Evolutionary conservation across 2,797 vertebrate genomes (phyloP).

Genomic region (Cebuella pygmaea): DNA sequence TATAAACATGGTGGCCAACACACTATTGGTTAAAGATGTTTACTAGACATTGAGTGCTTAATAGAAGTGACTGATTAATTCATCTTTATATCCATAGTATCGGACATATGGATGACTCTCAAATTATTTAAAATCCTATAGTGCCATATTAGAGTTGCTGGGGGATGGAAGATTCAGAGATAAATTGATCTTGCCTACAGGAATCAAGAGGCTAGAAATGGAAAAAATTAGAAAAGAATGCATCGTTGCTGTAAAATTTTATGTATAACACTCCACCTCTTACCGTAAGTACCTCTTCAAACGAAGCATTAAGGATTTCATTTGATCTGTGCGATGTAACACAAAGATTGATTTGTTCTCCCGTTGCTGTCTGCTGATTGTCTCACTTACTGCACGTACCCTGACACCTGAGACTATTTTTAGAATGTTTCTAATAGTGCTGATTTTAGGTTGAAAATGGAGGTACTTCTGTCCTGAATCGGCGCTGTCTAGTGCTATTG

Average conservation of each 20-base stretch:
- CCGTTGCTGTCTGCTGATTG: neutral
- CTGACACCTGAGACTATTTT: neutral
- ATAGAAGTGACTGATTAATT: neutral
- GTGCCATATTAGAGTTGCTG: neutral
- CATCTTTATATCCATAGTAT: neutral
- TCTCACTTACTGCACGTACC: neutral
- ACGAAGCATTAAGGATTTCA: neutral
- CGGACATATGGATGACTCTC: neutral
- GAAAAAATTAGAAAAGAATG: neutral
- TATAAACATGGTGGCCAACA: neutral
- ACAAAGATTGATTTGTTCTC: neutral
- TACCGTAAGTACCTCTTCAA: neutral
- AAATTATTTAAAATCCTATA: neutral
- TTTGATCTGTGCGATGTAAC: neutral
- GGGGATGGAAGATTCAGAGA: neutral
- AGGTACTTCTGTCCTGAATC: neutral
- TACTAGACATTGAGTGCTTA: neutral
- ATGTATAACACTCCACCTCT: neutral
- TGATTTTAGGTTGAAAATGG: neutral
- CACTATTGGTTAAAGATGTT: neutral
- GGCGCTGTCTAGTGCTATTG: rapidly evolving
- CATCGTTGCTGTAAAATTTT: neutral
- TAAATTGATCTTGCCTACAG: neutral
- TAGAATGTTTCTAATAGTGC: neutral
- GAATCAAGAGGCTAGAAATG: neutral